Evolutionary conservation across 1,140 invertebrate genomes (phyloP).

Genomic region (Drosophila kanapiae): DNA sequence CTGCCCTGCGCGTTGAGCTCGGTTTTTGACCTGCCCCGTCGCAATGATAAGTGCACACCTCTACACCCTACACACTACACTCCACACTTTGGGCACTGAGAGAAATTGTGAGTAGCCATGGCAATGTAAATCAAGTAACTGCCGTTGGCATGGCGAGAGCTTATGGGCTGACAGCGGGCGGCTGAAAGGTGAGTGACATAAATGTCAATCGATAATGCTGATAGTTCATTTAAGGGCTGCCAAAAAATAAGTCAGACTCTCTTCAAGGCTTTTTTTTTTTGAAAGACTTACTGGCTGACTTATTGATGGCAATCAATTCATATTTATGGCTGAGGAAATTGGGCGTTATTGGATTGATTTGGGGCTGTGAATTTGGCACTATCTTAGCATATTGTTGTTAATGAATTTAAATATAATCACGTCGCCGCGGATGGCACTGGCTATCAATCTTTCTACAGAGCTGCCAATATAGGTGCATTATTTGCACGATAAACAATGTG

Average conservation of each 20-base stretch:
- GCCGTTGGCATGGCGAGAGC: constrained; percentile 28
- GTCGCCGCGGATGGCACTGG: not conserved
- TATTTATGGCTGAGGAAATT: constrained; percentile 45
- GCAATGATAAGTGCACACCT: constrained; percentile 64
- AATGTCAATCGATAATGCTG: constrained; percentile 25
- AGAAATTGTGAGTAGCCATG: constrained; percentile 34
- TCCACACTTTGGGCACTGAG: constrained; percentile 28
- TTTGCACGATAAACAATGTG: constrained; percentile 21
- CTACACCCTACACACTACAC: constrained; percentile 4
- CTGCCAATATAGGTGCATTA: not conserved
- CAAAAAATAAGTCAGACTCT: constrained; percentile 2
- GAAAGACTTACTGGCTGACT: not conserved
- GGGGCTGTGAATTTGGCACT: constrained; percentile 25
- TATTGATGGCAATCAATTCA: constrained; percentile 31
- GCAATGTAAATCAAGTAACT: constrained; percentile 20
- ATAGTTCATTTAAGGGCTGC: constrained; percentile 4
- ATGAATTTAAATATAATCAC: constrained; percentile 37
- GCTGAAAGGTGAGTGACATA: constrained; percentile 6
- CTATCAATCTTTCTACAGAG: not conserved
- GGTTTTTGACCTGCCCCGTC: constrained; percentile 63
- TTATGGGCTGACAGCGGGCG: constrained; percentile 6
- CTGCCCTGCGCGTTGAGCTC: constrained; percentile 24
- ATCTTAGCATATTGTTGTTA: constrained; percentile 39
- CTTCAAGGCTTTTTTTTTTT: not conserved
- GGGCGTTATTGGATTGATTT: constrained; percentile 43